Conservation (phyloP, 2,797 vertebrate species). For the Oreonectes daqikongensis region DNA sequence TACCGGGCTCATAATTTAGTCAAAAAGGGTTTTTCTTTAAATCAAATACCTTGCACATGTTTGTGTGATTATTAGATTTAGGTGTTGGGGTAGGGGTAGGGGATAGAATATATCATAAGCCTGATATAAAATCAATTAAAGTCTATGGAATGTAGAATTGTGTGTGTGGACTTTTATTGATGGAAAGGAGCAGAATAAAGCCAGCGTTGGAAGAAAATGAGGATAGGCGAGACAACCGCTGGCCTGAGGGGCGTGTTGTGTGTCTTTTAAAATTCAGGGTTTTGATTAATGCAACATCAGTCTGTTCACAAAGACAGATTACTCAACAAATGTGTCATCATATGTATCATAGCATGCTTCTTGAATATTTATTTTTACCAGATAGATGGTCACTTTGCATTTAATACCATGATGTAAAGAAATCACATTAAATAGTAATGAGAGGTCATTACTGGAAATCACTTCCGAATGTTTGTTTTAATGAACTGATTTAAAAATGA, state of each 20-base stretch:
- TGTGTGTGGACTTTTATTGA: background rate
- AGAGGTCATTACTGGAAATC: too few relatives aligned
- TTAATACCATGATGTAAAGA: background rate
- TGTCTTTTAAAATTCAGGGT: background rate
- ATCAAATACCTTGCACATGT: background rate
- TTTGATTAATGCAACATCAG: background rate
- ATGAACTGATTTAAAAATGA: too few relatives aligned
- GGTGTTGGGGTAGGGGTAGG: too few relatives aligned
- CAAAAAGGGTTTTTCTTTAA: background rate
- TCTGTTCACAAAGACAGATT: constrained; percentile 9
- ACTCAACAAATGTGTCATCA: background rate
- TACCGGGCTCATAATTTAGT: too few relatives aligned
- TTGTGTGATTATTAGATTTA: too few relatives aligned
- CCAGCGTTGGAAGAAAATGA: background rate
- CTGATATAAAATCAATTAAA: too few relatives aligned
- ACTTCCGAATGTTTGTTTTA: too few relatives aligned
- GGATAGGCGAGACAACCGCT: background rate
- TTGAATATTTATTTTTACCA: too few relatives aligned
- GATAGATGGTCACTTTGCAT: background rate
- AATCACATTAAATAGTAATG: too few relatives aligned
- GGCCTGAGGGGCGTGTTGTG: background rate
- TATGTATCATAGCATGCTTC: background rate
- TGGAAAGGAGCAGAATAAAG: background rate
- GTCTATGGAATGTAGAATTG: too few relatives aligned
- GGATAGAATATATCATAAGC: background rate